Evolutionary conservation across 1,140 invertebrate genomes (phyloP), one percentile per base, ranked within the genome.

Genomic region (Cydia amplana): DNA sequence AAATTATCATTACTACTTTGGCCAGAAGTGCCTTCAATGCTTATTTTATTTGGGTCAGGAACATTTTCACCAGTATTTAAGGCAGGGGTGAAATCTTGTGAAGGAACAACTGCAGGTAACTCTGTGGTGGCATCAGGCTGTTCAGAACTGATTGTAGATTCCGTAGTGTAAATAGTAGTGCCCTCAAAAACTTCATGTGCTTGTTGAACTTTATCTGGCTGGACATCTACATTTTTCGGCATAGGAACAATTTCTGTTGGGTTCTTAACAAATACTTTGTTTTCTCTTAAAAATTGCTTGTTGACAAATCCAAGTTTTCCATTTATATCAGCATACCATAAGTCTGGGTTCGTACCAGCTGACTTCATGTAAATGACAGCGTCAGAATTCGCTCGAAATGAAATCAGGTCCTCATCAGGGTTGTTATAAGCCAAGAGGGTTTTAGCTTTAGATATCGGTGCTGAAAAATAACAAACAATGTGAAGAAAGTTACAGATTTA

Each of bases 281-380:
- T 78, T 85, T 93, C 91, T 79, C 81, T 85, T 76, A 93, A 81
- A 87, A 96, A 95, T 14, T 87, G 86, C 72, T 93, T 93, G 60
- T 95, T 95, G 25, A 95, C 94, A 90, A 96, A 97, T 63, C 96
- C 96, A 79, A 93, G 89, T 82, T 94, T 94, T 32, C 95, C 96
- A 85, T 95, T 94, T 40, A 96, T 94, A 90, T 95, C 94, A 25
- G 95, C 95, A 80, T 95, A 96, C 96, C 96, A 97, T 74, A 97
- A 87, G 78, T 95, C 94, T 7, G 81, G 84, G 79, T 95, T 94
- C 3, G 81, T 93, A 25, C 96, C 96, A 84, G 95, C 95, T 78
- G 94, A 94, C 91, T 97, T 97, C 86, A 96, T 97, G 76, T 93
- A 95, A 77, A 97, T 93, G 74, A 86, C 93, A 1, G 96, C 94